These are phyloP conservation scores for Agriopis leucophaearia DNA, from an alignment of 2,888 invertebrate species.

Conservation along the genomic window DNA sequence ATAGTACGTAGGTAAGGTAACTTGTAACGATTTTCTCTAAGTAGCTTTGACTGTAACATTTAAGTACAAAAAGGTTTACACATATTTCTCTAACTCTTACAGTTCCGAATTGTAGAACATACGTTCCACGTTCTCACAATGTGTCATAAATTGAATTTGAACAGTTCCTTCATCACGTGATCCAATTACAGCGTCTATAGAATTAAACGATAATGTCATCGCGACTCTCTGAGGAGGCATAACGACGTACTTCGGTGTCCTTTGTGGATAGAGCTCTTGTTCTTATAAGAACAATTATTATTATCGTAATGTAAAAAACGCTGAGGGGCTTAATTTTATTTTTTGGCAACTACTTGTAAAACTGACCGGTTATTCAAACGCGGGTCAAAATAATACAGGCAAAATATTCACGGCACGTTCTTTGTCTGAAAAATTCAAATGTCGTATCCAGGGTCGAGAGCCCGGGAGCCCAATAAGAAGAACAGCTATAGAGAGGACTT, in stretches of 20 bases:
- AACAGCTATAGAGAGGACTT: conserved; percentile 70
- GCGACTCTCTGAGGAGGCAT: conserved; percentile 61
- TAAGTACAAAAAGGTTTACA: background rate
- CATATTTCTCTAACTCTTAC: background rate
- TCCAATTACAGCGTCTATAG: conserved; percentile 60
- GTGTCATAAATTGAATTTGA: conserved; percentile 50
- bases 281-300: conserved; percentile 16
- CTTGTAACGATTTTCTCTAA: too few species aligned
- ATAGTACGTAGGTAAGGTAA: too few species aligned
- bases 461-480: conserved; percentile 67
- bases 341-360: conserved; percentile 17
- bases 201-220: conserved; percentile 65
- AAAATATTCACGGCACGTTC: conserved; percentile 39
- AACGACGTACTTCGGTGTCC: conserved; percentile 56
- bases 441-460: conserved; percentile 46
- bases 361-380: conserved; percentile 12
- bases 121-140: conserved; percentile 24
- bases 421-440: conserved; percentile 55
- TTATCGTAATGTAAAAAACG: background rate
- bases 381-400: conserved; percentile 18
- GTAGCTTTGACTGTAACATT: too few species aligned
- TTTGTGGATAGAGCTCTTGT: conserved; percentile 3
- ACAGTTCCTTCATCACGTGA: conserved; percentile 55
- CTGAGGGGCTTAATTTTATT: background rate
- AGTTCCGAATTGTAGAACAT: background rate